These are phyloP conservation scores for Pogonomyrmex barbatus DNA, from an alignment of 1,140 invertebrate species.

Conservation along the genomic window DNA sequence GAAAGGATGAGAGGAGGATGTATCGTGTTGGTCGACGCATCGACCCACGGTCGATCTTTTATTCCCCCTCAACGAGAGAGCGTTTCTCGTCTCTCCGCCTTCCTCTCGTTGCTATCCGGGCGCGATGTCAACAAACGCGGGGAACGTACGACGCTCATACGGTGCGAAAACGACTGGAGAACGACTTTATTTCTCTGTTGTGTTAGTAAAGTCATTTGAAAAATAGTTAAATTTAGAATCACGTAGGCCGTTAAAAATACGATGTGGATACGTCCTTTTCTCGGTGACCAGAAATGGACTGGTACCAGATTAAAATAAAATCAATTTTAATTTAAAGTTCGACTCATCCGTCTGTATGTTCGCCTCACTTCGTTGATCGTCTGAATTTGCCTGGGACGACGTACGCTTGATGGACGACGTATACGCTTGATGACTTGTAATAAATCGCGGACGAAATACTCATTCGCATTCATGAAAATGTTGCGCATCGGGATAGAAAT, in stretches of 20 bases:
- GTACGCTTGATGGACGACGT: no score
- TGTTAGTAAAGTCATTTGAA: not conserved
- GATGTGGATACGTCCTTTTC: not conserved
- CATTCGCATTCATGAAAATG: not conserved
- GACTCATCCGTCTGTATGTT: not conserved
- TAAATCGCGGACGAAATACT: not conserved
- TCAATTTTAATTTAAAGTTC: not conserved
- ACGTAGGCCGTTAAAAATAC: not conserved
- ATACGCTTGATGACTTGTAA: not conserved
- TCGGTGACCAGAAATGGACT: not conserved
- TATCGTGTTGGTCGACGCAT: slow-evolving; percentile 49
- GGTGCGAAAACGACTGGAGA: not conserved
- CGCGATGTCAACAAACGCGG: slow-evolving; percentile 22
- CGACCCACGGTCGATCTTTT: slow-evolving; percentile 47
- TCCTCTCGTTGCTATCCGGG: slow-evolving; percentile 24
- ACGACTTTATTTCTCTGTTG: not conserved
- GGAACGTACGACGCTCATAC: not conserved
- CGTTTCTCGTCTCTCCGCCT: slow-evolving; percentile 12
- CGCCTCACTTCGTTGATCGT: not conserved
- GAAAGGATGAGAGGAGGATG: slow-evolving; percentile 26
- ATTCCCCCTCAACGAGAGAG: slow-evolving; percentile 34
- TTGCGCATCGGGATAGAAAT: not conserved
- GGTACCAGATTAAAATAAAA: not conserved
- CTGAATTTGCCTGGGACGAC: not conserved
- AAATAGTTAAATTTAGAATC: not conserved